Evolutionary conservation across 2,113 vertebrate genomes (phyloP).

Genomic region (Pseudorasbora parva): DNA sequence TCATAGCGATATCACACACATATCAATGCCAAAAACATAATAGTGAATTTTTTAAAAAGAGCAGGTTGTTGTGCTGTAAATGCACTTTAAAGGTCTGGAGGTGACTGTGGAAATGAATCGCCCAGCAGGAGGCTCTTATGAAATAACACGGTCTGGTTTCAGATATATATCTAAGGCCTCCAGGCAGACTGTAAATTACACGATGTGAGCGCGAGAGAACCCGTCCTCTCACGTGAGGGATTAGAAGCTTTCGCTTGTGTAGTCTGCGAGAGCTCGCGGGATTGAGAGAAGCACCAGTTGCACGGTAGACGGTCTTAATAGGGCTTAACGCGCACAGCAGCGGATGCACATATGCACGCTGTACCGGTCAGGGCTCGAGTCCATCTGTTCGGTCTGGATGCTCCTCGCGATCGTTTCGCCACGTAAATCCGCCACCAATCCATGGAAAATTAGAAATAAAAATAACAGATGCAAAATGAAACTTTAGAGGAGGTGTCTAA

Average conservation of each 20-base stretch:
- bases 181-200: conserved; percentile 41
- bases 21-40: neutral
- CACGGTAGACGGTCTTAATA: conserved; percentile 71
- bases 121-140: conserved; percentile 26
- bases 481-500: conserved; percentile 35
- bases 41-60: neutral
- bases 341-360: conserved; percentile 76
- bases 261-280: conserved; percentile 55
- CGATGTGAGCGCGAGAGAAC: conserved; percentile 53
- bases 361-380: conserved; percentile 74
- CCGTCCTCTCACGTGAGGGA: conserved; percentile 53
- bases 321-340: conserved; percentile 67
- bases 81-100: neutral
- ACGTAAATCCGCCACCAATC: conserved; percentile 44
- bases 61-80: neutral
- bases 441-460: conserved; percentile 35
- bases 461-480: conserved; percentile 58
- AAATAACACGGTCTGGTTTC: conserved; percentile 25
- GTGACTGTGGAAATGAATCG: neutral
- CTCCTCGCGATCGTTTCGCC: conserved; percentile 35
- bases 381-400: conserved; percentile 77
- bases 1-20: neutral
- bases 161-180: conserved; percentile 23
- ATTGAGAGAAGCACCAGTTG: conserved; percentile 74
- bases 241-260: conserved; percentile 50